Evolutionary conservation across 2,797 vertebrate genomes (phyloP), one percentile per base, ranked within the genome.

Genomic region (Premnoplex brunnescens): DNA sequence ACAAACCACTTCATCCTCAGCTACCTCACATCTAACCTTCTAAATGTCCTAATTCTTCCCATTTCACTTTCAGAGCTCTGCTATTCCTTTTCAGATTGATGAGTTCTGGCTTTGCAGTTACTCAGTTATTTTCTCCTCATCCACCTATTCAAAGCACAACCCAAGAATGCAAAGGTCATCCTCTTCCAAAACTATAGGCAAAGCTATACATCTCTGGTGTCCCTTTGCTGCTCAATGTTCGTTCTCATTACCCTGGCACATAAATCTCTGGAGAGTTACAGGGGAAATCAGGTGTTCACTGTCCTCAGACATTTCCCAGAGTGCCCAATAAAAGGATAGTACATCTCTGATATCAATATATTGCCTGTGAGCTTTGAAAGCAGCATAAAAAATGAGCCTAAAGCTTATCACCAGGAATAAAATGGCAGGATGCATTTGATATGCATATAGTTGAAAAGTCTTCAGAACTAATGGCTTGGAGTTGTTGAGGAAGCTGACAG

Each of bases 361-460:
- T 46, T 79, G 60, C 71, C 80, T 63, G 63, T 20, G 21, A 92
- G 79, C 73, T 92, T 67, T 85, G 88, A 82, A 84, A 93, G 86
- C 83, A 87, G 84, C 55, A 63, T 32, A 30, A 91, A 93, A 91
- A 79, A 84, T 27, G 12, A 90, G 55, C 48, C 46, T 52, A 9
- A 81, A 80, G 6, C 4, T 0, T 37, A 86, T 68, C 63, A 55
- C 43, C 66, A 78, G 86, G 62, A 88, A 59, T 26, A 59, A 82
- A 95, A 72, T 23, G 43, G 62, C 71, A 95, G 73, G 76, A 84
- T 75, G 69, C 32, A 37, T 90, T 93, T 76, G 66, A 73, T 63
- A 49, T 49, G 77, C 83, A 62, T 59, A 44, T 15, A 63, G 32
- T 10, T 79, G 88, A 71, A 90, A 81, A 86, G 36, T 49, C 52